A percentile compares a stretch with the other conserved stretches of the same genome.
phyloP scores from a whole-genome alignment of 1,140 invertebrate species.

The Penaeus vannamei region DNA sequence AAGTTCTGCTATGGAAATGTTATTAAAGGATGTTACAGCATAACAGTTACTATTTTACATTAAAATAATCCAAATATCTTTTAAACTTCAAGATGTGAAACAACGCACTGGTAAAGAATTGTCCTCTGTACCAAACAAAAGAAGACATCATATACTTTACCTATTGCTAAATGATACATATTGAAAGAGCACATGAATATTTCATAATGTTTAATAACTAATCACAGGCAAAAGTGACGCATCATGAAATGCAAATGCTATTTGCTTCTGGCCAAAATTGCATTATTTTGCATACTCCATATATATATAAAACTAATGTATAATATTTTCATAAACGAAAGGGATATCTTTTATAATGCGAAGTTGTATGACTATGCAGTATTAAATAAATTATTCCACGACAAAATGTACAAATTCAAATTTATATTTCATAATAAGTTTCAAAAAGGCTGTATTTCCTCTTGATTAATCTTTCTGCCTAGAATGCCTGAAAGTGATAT shows the following conservation, averaged over 20 bases:
- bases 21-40: not conserved
- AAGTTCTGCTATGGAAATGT: conserved; percentile 17
- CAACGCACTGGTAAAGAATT: conserved; percentile 13
- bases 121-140: conserved; percentile 35
- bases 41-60: conserved; percentile 17
- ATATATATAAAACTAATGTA: conserved; percentile 32
- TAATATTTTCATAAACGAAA: not conserved
- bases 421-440: not conserved
- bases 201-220: conserved; percentile 60
- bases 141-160: conserved; percentile 37
- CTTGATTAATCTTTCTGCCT: conserved; percentile 4
- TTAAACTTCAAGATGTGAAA: not conserved
- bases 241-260: conserved; percentile 54
- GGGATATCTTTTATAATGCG: no score
- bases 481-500: conserved; percentile 24
- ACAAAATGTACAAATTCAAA: conserved; percentile 10
- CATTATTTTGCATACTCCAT: conserved; percentile 26
- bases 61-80: conserved; percentile 1
- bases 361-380: not conserved
- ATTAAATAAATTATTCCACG: conserved; percentile 40
- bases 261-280: conserved; percentile 27
- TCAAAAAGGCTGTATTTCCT: not conserved
- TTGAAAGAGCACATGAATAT: conserved; percentile 63
- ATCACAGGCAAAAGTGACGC: conserved; percentile 64
- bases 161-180: conserved; percentile 61